Conservation (phyloP, 2,888 invertebrate genomes). For the Tyria jacobaeae region DNA sequence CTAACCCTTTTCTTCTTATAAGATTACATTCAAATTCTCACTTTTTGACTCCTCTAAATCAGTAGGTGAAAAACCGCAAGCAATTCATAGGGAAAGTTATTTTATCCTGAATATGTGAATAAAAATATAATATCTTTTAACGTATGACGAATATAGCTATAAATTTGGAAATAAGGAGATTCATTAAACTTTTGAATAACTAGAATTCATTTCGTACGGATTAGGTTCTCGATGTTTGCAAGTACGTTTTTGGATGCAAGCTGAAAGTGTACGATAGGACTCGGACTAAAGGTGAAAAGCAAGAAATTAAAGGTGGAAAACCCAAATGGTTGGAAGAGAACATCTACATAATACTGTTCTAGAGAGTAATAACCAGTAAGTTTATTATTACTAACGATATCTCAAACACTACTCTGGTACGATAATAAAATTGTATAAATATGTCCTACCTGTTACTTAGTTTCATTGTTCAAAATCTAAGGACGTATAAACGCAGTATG, state of each 20-base stretch:
- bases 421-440: slow-evolving; percentile 13
- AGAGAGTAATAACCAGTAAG: neutral
- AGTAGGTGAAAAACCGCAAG: no score
- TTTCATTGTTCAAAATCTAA: slow-evolving; percentile 6
- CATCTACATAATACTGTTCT: neutral
- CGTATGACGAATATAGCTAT: neutral
- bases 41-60: neutral
- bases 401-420: slow-evolving; percentile 2
- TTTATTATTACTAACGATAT: neutral
- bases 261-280: neutral
- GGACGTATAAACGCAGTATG: slow-evolving; percentile 13
- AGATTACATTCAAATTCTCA: neutral
- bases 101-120: neutral
- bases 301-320: neutral
- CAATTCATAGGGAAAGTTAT: neutral
- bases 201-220: neutral
- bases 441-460: slow-evolving; percentile 7
- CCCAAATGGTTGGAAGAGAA: neutral
- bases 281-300: neutral
- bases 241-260: neutral
- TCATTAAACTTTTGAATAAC: neutral
- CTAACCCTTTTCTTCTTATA: neutral
- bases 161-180: neutral
- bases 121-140: neutral
- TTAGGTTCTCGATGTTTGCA: no score